Evolutionary conservation across 2,888 invertebrate genomes (phyloP).

Genomic region (Protonemura montana): DNA sequence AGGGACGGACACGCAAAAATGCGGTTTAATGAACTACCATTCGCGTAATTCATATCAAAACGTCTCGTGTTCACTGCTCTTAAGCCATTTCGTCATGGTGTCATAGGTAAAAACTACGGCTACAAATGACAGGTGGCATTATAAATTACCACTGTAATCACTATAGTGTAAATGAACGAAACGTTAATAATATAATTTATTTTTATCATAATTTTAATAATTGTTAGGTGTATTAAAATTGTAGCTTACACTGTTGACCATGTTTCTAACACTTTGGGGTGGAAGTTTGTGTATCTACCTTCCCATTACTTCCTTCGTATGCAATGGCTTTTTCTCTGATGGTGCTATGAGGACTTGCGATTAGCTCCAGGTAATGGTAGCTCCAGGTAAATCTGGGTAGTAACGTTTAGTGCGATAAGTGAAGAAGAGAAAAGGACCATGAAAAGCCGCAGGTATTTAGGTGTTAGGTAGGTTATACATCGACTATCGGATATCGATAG

Average conservation of each 20-base stretch:
- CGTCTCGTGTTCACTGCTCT: neutral
- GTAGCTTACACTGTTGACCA: neutral
- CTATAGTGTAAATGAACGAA: neutral
- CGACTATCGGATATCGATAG: neutral
- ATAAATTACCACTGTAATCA: neutral
- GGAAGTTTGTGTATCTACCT: neutral
- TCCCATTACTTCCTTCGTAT: too few species aligned
- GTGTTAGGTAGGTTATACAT: neutral
- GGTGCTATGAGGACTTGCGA: too few species aligned
- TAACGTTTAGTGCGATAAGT: too few species aligned
- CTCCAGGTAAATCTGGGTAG: too few species aligned
- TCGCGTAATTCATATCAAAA: neutral
- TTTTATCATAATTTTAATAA: conserved; percentile 1
- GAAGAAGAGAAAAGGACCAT: too few species aligned
- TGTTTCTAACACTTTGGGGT: neutral
- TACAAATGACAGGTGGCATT: neutral
- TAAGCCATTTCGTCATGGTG: neutral
- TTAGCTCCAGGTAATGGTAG: too few species aligned
- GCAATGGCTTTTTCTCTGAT: too few species aligned
- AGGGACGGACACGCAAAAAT: neutral
- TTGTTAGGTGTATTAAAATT: neutral
- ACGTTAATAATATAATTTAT: neutral
- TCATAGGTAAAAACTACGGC: neutral
- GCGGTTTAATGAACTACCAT: neutral
- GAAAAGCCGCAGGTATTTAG: neutral